Percentiles rank a stretch among this genome's conserved stretches.
Evolutionary conservation across 2,113 vertebrate species (phyloP).

Genomic region (Laterallus jamaicensis): DNA sequence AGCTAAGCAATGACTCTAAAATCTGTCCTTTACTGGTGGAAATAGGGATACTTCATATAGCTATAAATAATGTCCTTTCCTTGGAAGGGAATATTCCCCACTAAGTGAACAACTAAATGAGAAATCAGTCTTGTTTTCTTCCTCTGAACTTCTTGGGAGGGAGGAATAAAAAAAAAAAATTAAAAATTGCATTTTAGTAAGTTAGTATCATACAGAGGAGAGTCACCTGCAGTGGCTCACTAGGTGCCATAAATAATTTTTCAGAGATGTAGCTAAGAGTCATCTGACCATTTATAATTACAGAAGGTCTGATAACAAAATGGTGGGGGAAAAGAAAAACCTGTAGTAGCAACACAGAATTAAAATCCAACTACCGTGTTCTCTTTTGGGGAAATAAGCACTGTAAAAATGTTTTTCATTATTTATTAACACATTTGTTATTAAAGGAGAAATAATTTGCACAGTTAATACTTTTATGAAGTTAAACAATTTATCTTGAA

Average conservation of each 20-base stretch:
- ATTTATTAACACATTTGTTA: not conserved
- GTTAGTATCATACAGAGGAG: not conserved
- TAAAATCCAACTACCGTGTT: not conserved
- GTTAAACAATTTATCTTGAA: not conserved
- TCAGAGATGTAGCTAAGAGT: not conserved
- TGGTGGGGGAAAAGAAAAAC: not conserved
- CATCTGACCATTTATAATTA: not conserved
- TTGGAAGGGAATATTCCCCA: not conserved
- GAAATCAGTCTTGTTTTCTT: not conserved
- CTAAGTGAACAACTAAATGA: constrained; percentile 6
- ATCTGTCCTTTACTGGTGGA: not conserved
- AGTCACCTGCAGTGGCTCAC: not conserved
- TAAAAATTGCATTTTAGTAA: not conserved
- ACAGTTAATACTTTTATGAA: not conserved
- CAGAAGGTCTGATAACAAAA: not conserved
- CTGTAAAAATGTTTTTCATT: not conserved
- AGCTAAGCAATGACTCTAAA: not conserved
- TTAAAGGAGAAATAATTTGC: not conserved
- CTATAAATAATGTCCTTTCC: constrained; percentile 6
- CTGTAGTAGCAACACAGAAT: not conserved
- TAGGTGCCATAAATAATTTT: not conserved
- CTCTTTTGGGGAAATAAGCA: not conserved
- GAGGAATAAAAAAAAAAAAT: not conserved
- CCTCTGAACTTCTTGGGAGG: not conserved
- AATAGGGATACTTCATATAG: not conserved